These are phyloP conservation scores for Spongilla lacustris DNA, from an alignment of 37 sponge, comb jelly and placozoan genomes.

Conservation along the genomic window DNA sequence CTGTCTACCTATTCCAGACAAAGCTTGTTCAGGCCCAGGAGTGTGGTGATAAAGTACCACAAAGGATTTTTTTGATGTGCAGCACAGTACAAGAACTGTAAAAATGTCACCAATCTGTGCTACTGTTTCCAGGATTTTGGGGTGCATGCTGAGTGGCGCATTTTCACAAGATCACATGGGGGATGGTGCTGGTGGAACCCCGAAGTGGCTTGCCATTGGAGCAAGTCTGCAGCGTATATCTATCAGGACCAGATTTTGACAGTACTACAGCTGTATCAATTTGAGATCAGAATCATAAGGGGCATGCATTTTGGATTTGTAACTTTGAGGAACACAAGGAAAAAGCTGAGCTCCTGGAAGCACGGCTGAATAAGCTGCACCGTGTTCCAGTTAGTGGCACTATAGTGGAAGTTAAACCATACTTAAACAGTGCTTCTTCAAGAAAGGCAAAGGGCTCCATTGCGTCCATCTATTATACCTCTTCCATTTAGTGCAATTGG, in stretches of 20 bases:
- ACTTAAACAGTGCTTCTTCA: neutral
- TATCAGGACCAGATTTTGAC: conserved; percentile 23
- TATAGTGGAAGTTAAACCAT: neutral
- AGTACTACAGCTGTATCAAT: conserved; percentile 22
- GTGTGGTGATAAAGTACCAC: neutral
- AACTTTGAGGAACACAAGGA: neutral
- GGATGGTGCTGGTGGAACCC: neutral
- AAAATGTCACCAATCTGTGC: neutral
- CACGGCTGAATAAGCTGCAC: neutral
- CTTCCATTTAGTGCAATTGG: neutral
- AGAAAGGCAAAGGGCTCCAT: neutral
- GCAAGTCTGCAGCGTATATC: conserved; percentile 11
- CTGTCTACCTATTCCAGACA: neutral
- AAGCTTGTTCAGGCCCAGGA: neutral
- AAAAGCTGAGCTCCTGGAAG: conserved; percentile 6
- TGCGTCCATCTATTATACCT: neutral
- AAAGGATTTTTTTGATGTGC: neutral
- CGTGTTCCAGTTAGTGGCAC: neutral
- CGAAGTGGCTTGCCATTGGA: neutral
- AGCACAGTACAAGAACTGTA: neutral
- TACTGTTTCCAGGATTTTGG: neutral
- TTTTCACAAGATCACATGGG: neutral
- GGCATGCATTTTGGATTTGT: conserved; percentile 19
- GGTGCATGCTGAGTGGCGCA: neutral
- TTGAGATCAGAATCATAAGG: neutral